phyloP scores from a whole-genome alignment of 1,140 invertebrate genomes.

The Harpegnathos saltator region DNA sequence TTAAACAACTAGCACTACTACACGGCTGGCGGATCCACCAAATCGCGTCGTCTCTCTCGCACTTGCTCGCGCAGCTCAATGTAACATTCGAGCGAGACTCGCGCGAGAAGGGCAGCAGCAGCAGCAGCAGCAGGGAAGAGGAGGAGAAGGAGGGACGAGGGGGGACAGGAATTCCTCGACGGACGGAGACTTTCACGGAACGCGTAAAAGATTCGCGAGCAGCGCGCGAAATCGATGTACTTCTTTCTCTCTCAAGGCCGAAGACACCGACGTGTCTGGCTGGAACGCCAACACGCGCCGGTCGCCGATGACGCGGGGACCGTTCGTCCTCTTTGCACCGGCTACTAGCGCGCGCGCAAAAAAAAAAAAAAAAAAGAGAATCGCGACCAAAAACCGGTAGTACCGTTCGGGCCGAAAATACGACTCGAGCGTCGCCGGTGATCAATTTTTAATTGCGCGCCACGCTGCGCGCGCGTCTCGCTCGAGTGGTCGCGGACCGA shows the following conservation, averaged over 20 bases:
- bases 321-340: background rate
- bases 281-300: no score
- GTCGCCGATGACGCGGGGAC: no score
- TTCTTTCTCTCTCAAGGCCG: conserved; percentile 41
- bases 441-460: conserved; percentile 57
- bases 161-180: background rate
- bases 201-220: conserved; percentile 26
- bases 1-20: conserved; percentile 9
- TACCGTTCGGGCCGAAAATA: conserved; percentile 63
- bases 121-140: background rate
- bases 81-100: background rate
- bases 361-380: background rate
- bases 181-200: conserved; percentile 23
- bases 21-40: background rate
- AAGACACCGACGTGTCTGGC: background rate
- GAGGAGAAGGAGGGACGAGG: background rate
- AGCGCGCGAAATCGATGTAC: conserved; percentile 35
- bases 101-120: no score
- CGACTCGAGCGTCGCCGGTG: conserved; percentile 30
- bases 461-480: background rate
- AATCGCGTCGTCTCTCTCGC: conserved; percentile 18
- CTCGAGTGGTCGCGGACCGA: no score
- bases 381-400: conserved; percentile 63
- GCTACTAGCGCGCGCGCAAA: background rate
- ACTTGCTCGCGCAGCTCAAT: conserved; percentile 20